A percentile compares a stretch with the other conserved stretches of the same genome.
Conservation (phyloP, 2,113 vertebrate genomes). For the Colaptes auratus region DNA sequence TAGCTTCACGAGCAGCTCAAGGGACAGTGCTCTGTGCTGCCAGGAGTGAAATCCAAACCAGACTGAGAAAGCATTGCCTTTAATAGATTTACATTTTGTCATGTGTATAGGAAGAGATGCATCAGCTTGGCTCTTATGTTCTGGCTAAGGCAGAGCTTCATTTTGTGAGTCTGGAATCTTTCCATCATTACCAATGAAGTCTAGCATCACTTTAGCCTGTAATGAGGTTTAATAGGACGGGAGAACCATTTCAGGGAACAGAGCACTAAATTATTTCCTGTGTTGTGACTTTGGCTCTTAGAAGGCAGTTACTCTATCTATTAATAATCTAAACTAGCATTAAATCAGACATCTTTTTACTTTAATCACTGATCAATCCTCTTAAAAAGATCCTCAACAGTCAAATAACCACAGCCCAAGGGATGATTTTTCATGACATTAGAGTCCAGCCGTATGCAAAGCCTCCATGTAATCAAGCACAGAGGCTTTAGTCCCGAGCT, state of each 20-base stretch:
- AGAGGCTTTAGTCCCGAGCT: neutral
- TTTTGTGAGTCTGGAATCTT: neutral
- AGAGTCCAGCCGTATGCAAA: neutral
- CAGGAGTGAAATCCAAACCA: neutral
- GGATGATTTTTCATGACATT: neutral
- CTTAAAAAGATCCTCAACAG: neutral
- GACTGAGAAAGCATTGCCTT: neutral
- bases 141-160: neutral
- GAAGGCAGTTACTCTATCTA: neutral
- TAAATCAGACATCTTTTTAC: neutral
- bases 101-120: neutral
- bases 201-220: neutral
- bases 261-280: neutral
- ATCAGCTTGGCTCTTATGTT: neutral
- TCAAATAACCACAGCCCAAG: neutral
- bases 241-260: neutral
- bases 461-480: constrained; percentile 21
- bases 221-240: neutral
- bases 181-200: neutral
- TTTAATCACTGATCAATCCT: neutral
- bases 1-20: neutral
- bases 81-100: neutral
- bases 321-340: neutral
- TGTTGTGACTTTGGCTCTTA: neutral
- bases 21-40: neutral